Evolutionary conservation across 2,888 invertebrate species (phyloP).

Genomic region (Athalia circularis): DNA sequence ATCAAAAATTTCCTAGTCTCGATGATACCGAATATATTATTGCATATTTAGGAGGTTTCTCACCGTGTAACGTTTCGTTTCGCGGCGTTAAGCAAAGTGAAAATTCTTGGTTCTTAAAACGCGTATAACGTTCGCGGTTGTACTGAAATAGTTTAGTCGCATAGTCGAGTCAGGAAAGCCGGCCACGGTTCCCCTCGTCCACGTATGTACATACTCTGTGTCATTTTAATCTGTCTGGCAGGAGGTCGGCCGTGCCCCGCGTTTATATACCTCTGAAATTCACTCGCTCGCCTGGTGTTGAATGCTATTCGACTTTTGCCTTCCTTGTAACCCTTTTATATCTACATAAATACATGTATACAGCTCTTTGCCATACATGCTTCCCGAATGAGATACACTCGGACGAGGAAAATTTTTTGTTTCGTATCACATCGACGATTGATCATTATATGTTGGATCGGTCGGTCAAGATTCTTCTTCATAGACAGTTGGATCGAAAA

Average conservation of each 20-base stretch:
- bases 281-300: conserved; percentile 59
- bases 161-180: not conserved
- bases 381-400: too few species aligned
- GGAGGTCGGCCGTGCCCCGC: conserved; percentile 69
- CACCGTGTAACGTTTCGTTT: not conserved
- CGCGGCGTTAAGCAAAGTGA: not conserved
- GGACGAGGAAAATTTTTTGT: too few species aligned
- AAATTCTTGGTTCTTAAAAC: not conserved
- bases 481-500: too few species aligned
- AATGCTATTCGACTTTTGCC: conserved; percentile 47
- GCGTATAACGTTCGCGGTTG: conserved; percentile 52
- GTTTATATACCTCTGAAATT: conserved; percentile 51
- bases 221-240: conserved; percentile 72
- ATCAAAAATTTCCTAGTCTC: conserved; percentile 1
- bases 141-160: conserved; percentile 67
- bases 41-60: too few species aligned
- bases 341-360: too few species aligned
- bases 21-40: not conserved
- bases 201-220: conserved; percentile 50
- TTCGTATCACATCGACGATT: too few species aligned
- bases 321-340: not conserved
- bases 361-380: too few species aligned
- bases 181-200: not conserved
- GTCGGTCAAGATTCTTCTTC: too few species aligned
- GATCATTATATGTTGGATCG: too few species aligned